Evolutionary conservation across 2,113 vertebrate species (phyloP).

Genomic region (Syrrhaptes paradoxus): DNA sequence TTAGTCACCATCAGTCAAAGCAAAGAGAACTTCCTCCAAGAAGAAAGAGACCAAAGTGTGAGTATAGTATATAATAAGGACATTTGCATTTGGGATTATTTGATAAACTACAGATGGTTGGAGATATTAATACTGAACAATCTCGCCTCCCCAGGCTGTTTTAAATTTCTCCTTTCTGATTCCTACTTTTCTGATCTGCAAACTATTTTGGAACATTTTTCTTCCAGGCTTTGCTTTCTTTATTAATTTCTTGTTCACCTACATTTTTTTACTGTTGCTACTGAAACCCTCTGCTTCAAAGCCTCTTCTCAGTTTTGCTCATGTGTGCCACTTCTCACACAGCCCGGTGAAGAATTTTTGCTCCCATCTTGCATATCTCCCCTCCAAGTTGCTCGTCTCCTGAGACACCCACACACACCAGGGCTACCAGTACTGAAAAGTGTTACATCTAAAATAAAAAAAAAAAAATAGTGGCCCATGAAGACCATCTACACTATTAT

Average conservation of each 20-base stretch:
- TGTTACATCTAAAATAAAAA: background rate
- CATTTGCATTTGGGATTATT: background rate
- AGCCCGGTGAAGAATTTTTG: background rate
- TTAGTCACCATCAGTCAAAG: background rate
- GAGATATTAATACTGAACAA: background rate
- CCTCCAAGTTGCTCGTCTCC: background rate
- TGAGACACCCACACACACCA: background rate
- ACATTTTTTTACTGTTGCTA: background rate
- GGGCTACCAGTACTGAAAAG: background rate
- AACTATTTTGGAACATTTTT: background rate
- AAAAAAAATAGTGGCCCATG: background rate
- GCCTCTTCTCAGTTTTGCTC: background rate
- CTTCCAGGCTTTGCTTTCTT: background rate
- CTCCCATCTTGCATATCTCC: background rate
- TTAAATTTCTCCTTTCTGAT: background rate
- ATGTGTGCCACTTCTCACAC: fast-evolving
- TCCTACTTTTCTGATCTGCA: background rate
- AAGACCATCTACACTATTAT: background rate
- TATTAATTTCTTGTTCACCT: background rate
- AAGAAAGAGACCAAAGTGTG: background rate
- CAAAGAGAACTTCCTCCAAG: background rate
- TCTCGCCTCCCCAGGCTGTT: background rate
- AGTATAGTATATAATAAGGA: background rate
- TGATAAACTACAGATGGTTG: background rate
- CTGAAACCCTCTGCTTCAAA: background rate